Base-by-base conservation (phyloP, 2,888 invertebrate genomes). In the Polydrusus cervinus region DNA sequence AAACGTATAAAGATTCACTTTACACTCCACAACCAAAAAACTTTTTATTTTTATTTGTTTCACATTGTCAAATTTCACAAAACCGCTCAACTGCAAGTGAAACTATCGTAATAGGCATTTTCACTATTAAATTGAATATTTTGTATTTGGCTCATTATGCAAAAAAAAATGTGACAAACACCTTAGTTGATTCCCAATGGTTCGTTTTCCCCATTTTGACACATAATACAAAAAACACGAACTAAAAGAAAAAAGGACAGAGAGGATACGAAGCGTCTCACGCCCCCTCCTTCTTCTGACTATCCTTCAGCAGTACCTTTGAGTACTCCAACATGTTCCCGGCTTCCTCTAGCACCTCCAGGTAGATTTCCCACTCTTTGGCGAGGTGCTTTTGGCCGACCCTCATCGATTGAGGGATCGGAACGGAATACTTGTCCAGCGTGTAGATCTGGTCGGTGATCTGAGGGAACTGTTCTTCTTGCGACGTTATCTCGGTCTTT, bases 401-500 rank as follows among this genome's bases (percentile, higher is more conserved):
- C 16, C 87, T 84, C 85, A 93, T 90, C 75, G 92, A 90, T 11
- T 90, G 89, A 53, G 92, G 88, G 67, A 95, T 86, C 67, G 92
- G 89, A 0, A 95, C 92, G 79, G 93, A 92, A 84, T 95, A 95
- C 84, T 95, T 95, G 74, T 89, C 91, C 70, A 95, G 86, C 18
- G 92, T 90, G 40, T 87, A 87, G 88, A 95, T 94, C 84, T 95
- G 91, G 68, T 95, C 94, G 64, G 91, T 87, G 75, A 97, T 93
- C 6, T 91, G 90, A 0, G 93, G 92, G 85, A 97, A 96, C 76
- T 92, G 91, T 62, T 88, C 89, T 85, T 95, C 93, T 71, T 92
- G 90, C 0, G 83, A 79, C 0, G 89, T 85, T 66, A 93, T 87
- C 83, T 96, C 95, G 18, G 87, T 86, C 47, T 91, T 87, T 49